phyloP scores from a whole-genome alignment of 2,113 vertebrate genomes.

The Nestor notabilis region DNA sequence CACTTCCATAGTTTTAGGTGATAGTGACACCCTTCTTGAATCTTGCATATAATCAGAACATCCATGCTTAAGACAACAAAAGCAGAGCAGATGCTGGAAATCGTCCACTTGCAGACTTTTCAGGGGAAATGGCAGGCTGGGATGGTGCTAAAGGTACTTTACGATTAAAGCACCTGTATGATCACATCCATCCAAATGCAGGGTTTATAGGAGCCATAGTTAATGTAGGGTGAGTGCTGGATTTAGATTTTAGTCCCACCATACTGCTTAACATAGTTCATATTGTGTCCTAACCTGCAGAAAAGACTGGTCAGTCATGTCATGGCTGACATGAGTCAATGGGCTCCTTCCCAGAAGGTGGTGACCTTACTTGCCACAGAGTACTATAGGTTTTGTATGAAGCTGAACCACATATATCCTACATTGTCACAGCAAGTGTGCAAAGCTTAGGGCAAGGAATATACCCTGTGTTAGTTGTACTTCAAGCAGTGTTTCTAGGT shows the following conservation, averaged over 20 bases:
- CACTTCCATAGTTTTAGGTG: background rate
- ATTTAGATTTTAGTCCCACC: background rate
- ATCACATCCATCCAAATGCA: background rate
- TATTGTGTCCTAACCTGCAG: background rate
- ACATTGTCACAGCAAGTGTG: background rate
- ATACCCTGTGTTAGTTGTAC: background rate
- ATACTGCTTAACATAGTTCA: background rate
- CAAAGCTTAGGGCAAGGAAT: background rate
- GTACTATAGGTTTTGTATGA: rapidly evolving
- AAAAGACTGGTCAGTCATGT: background rate
- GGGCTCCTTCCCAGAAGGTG: background rate
- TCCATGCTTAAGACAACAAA: background rate
- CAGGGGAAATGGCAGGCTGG: background rate
- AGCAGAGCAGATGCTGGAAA: background rate
- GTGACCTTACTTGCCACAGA: background rate
- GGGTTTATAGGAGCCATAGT: rapidly evolving
- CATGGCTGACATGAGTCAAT: background rate
- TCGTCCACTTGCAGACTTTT: background rate
- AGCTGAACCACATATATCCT: background rate
- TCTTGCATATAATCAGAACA: background rate
- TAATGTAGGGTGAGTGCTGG: background rate
- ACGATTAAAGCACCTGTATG: background rate
- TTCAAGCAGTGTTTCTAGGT: background rate
- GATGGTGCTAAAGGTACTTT: background rate
- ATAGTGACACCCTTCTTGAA: background rate